A percentile compares a stretch with the other conserved stretches of the same genome.
These are phyloP conservation scores for Myotis vivesi DNA, from an alignment of 2,797 vertebrate species.

Conservation along the genomic window DNA sequence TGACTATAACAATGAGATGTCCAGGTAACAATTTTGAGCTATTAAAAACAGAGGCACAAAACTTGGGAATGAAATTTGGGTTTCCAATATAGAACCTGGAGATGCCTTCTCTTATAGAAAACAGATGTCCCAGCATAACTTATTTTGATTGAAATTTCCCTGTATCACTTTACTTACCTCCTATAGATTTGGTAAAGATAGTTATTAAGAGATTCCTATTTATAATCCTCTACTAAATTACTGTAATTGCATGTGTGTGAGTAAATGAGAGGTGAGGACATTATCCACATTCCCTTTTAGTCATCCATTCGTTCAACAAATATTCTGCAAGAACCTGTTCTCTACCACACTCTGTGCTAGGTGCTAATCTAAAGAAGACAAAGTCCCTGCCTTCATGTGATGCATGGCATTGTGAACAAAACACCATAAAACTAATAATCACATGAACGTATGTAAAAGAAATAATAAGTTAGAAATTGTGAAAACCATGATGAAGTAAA, in stretches of 20 bases:
- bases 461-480: not conserved
- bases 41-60: not conserved
- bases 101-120: constrained; percentile 6
- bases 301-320: constrained; percentile 4
- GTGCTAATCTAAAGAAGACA: not conserved
- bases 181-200: not conserved
- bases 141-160: constrained; percentile 27
- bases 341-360: not conserved
- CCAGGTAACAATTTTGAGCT: not conserved
- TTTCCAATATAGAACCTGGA: not conserved
- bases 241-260: not conserved
- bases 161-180: not conserved
- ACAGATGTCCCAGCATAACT: not conserved
- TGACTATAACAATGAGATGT: not conserved
- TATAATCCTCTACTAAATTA: not conserved
- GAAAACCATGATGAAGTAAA: not conserved
- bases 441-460: not conserved
- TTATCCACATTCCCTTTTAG: not conserved
- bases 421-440: not conserved
- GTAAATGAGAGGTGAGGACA: not conserved
- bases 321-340: not conserved
- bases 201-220: not conserved
- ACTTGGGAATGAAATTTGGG: not conserved
- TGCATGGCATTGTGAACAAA: not conserved
- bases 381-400: not conserved